Percentiles rank a stretch among this genome's conserved stretches.
Evolutionary conservation across 2,888 invertebrate species (phyloP).

Genomic region (Perizoma flavofasciatum): DNA sequence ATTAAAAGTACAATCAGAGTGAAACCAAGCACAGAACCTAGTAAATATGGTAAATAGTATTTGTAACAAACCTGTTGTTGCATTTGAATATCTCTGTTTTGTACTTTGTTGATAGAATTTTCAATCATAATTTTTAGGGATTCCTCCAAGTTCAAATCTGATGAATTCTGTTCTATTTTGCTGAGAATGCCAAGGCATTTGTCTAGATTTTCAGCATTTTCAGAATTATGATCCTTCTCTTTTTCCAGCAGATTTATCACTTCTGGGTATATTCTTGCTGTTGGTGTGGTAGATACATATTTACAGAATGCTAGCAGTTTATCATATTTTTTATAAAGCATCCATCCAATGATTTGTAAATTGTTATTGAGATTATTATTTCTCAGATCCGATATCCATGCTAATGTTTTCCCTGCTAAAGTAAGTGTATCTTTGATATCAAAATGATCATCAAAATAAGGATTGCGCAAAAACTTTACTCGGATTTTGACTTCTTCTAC

Average conservation of each 20-base stretch:
- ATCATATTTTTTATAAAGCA: constrained; percentile 87
- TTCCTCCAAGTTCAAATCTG: constrained; percentile 65
- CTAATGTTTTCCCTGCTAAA: constrained; percentile 93
- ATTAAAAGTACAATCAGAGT: no score
- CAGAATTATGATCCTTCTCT: constrained; percentile 47
- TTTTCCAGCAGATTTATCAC: constrained; percentile 59
- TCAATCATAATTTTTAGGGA: constrained; percentile 78
- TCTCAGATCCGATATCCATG: constrained; percentile 81
- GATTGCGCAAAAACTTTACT: constrained; percentile 91
- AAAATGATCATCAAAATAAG: constrained; percentile 95
- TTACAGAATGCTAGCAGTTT: constrained; percentile 59
- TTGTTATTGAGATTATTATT: constrained; percentile 81
- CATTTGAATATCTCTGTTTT: constrained; percentile 82
- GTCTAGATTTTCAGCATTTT: constrained; percentile 49
- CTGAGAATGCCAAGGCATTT: constrained; percentile 53
- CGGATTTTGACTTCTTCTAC: constrained; percentile 89
- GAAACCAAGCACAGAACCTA: no score
- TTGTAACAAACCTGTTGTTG: constrained; percentile 77
- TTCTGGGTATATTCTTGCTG: constrained; percentile 61
- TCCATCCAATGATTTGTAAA: constrained; percentile 86
- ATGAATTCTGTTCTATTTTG: constrained; percentile 36
- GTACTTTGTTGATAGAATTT: constrained; percentile 80
- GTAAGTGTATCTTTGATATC: constrained; percentile 89
- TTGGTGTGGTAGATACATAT: constrained; percentile 45
- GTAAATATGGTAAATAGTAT: no score